Conservation (phyloP, 2,888 invertebrate genomes). For the Drosophila mercatorum region DNA sequence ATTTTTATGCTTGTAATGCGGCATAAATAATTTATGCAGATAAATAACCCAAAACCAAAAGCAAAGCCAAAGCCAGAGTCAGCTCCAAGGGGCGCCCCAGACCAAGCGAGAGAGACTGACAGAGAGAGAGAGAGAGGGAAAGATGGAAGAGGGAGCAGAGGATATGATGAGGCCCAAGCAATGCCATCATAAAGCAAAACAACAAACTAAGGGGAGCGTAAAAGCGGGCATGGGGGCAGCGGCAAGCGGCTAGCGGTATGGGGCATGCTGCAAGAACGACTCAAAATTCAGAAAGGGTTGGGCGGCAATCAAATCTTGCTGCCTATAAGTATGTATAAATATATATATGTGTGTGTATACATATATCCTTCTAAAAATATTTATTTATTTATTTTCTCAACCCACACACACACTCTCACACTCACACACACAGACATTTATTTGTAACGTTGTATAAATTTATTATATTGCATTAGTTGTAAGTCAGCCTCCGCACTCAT, state of each 20-base stretch:
- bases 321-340: slow-evolving; percentile 12
- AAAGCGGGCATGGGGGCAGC: neutral
- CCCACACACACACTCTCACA: slow-evolving; percentile 13
- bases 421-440: slow-evolving; percentile 52
- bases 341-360: slow-evolving; percentile 8
- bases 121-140: neutral
- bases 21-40: slow-evolving; percentile 83
- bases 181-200: slow-evolving; percentile 66
- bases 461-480: slow-evolving; percentile 83
- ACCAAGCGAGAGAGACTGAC: neutral
- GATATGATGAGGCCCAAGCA: slow-evolving; percentile 35
- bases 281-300: slow-evolving; percentile 58
- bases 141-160: neutral
- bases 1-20: slow-evolving; percentile 82
- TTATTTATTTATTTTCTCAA: slow-evolving; percentile 77
- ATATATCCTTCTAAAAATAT: slow-evolving; percentile 77
- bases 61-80: slow-evolving; percentile 28
- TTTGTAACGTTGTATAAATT: slow-evolving; percentile 81
- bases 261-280: slow-evolving; percentile 14
- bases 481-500: slow-evolving; percentile 64
- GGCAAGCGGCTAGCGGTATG: neutral
- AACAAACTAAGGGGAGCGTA: slow-evolving; percentile 37
- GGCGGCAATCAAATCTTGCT: slow-evolving; percentile 59
- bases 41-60: slow-evolving; percentile 72
- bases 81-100: slow-evolving; percentile 58